These are phyloP conservation scores for Platichthys flesus DNA, from an alignment of 2,113 vertebrate species.

Conservation along the genomic window DNA sequence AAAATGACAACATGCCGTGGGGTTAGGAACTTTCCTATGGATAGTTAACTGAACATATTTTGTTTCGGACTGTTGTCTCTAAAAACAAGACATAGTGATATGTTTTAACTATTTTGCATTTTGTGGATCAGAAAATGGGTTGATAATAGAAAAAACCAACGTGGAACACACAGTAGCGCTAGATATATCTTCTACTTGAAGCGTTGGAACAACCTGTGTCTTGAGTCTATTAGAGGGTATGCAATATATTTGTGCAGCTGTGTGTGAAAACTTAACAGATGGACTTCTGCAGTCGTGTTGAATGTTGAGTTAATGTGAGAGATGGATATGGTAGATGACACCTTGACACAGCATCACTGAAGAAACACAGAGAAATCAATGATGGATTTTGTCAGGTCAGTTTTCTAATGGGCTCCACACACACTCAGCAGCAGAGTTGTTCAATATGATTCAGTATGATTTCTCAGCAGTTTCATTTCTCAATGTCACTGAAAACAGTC, in stretches of 20 bases:
- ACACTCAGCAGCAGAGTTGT: too few relatives aligned
- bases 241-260: background rate
- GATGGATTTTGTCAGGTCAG: background rate
- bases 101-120: background rate
- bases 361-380: background rate
- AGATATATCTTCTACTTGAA: background rate
- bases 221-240: constrained; percentile 6
- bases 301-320: constrained; percentile 2
- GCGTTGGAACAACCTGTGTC: background rate
- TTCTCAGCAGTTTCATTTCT: too few relatives aligned
- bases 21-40: too few relatives aligned
- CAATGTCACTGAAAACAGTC: too few relatives aligned
- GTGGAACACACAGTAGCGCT: background rate
- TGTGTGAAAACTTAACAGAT: background rate
- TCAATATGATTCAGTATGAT: too few relatives aligned
- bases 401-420: background rate
- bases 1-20: too few relatives aligned
- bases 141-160: background rate
- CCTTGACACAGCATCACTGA: background rate
- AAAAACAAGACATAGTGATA: background rate
- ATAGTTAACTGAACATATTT: background rate
- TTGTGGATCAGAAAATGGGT: too few relatives aligned
- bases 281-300: background rate
- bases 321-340: background rate
- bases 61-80: background rate